A percentile compares a stretch with the other conserved stretches of the same genome.
phyloP scores from a whole-genome alignment of 1,140 invertebrate genomes.

The Plectus sambesii region DNA sequence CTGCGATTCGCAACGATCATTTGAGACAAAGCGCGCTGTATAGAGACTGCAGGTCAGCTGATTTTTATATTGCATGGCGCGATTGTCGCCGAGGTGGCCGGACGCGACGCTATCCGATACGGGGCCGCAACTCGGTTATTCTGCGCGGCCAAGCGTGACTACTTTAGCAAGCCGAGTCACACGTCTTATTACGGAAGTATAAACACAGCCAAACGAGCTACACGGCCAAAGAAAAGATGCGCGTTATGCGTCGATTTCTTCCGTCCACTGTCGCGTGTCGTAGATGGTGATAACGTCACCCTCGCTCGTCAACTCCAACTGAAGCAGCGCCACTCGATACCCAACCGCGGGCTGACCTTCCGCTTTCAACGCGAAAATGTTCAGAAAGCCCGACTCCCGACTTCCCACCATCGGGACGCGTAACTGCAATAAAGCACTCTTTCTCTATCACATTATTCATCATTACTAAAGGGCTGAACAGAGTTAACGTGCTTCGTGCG shows the following conservation, averaged over 20 bases:
- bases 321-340: slow-evolving; percentile 25
- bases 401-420: slow-evolving; percentile 7
- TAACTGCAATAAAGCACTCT: slow-evolving; percentile 5
- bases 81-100: no score
- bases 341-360: neutral
- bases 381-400: slow-evolving; percentile 6
- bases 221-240: slow-evolving; percentile 13
- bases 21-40: no score
- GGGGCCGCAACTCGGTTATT: no score
- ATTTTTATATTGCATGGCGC: no score
- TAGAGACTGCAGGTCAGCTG: no score
- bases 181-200: no score
- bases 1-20: no score
- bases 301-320: slow-evolving; percentile 30
- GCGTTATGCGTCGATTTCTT: slow-evolving; percentile 16
- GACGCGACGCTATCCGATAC: no score
- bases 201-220: slow-evolving; percentile 3
- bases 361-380: neutral
- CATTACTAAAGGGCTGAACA: slow-evolving; percentile 3
- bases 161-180: no score
- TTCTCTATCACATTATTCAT: neutral
- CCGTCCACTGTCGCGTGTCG: slow-evolving; percentile 24
- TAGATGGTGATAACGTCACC: slow-evolving; percentile 24
- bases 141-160: no score
- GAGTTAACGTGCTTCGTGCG: neutral